Percentiles rank a stretch among this genome's conserved stretches.
These are phyloP conservation scores for Alethe diademata DNA, from an alignment of 2,113 vertebrate genomes.

Conservation along the genomic window DNA sequence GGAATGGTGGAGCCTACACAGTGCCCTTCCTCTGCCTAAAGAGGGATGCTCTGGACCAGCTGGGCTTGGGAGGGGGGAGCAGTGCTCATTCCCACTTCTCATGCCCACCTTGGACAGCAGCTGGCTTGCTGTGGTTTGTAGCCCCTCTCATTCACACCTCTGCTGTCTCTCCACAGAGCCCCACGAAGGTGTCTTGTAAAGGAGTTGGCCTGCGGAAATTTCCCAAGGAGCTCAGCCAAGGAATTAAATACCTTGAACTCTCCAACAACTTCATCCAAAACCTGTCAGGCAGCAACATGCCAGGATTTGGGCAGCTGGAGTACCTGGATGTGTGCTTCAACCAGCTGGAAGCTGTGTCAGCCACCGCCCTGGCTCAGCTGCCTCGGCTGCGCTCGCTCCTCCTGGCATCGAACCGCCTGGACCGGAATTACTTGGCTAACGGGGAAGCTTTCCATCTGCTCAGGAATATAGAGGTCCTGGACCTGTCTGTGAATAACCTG, in stretches of 20 bases:
- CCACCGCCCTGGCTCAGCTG: slow-evolving; percentile 66
- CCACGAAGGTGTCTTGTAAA: slow-evolving; percentile 68
- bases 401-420: slow-evolving; percentile 73
- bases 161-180: slow-evolving; percentile 6
- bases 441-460: slow-evolving; percentile 69
- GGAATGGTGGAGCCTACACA: not conserved
- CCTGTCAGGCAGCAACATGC: slow-evolving; percentile 36
- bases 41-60: not conserved
- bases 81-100: not conserved
- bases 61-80: not conserved
- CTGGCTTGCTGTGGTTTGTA: not conserved
- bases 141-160: not conserved
- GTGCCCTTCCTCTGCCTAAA: not conserved
- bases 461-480: slow-evolving; percentile 62
- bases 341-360: slow-evolving; percentile 75
- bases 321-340: slow-evolving; percentile 76
- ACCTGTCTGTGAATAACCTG: slow-evolving; percentile 77
- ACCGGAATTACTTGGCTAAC: slow-evolving; percentile 65
- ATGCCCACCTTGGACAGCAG: not conserved
- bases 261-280: slow-evolving; percentile 81
- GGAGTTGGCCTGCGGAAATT: slow-evolving; percentile 67
- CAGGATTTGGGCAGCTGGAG: slow-evolving; percentile 67
- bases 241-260: slow-evolving; percentile 72
- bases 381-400: slow-evolving; percentile 67
- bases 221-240: slow-evolving; percentile 66